Evolutionary conservation across 37 sponge, comb jelly and placozoan genomes (phyloP).

Genomic region (Agelas oroides): DNA sequence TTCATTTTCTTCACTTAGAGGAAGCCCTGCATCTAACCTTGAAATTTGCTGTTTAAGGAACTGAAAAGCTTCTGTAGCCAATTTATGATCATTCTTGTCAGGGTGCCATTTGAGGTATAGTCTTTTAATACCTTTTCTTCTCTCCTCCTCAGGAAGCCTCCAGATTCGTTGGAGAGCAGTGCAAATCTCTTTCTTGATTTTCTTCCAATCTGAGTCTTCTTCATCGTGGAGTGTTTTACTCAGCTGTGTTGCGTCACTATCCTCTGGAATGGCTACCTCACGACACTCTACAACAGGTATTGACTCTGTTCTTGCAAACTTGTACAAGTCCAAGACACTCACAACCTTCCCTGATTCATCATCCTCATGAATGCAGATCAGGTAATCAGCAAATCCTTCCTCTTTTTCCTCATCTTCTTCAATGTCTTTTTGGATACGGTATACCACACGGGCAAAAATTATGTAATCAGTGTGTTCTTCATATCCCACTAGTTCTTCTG

Average conservation of each 20-base stretch:
- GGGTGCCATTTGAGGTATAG: constrained; percentile 66
- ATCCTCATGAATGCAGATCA: constrained; percentile 12
- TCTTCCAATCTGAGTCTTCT: not conserved
- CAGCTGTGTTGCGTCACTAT: not conserved
- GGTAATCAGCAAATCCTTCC: not conserved
- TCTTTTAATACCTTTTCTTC: constrained; percentile 39
- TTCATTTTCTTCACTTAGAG: not conserved
- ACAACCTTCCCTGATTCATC: constrained; percentile 21
- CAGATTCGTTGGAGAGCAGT: constrained; percentile 14
- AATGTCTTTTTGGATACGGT: not conserved
- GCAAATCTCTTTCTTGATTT: constrained; percentile 8
- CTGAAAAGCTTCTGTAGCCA: constrained; percentile 48
- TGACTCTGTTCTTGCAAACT: constrained; percentile 11
- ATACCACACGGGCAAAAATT: constrained; percentile 49
- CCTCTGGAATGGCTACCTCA: not conserved
- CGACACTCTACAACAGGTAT: not conserved
- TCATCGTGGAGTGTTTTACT: not conserved
- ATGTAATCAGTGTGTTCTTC: constrained; percentile 25
- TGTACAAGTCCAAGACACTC: constrained; percentile 25
- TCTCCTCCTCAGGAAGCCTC: constrained; percentile 36
- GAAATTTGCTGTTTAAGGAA: constrained; percentile 37
- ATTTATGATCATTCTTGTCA: constrained; percentile 47
- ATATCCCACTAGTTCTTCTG: constrained; percentile 64
- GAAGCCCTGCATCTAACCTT: not conserved
- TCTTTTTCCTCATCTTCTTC: not conserved